phyloP scores from a whole-genome alignment of 2,113 vertebrate species.

The human region GRCh38 chr17:10331001-10331500 shows the following conservation, averaged over 20 bases:
- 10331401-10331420: neutral
- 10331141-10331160: neutral
- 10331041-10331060: no score
- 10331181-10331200: neutral
- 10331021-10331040: no score
- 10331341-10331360: neutral
- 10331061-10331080: neutral
- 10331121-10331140: neutral
- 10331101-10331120: neutral
- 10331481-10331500: no score
- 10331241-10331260: no score
- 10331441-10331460: neutral
- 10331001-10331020: no score
- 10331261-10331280: neutral
- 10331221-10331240: neutral
- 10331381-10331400: neutral
- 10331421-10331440: neutral
- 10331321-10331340: neutral
- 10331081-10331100: rapidly evolving
- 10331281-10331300: neutral
- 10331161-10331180: neutral
- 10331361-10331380: neutral
- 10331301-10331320: neutral
- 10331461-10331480: neutral
- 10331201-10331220: rapidly evolving